These are phyloP conservation scores for Maniola hyperantus DNA, from an alignment of 2,888 invertebrate genomes.

Conservation along the genomic window DNA sequence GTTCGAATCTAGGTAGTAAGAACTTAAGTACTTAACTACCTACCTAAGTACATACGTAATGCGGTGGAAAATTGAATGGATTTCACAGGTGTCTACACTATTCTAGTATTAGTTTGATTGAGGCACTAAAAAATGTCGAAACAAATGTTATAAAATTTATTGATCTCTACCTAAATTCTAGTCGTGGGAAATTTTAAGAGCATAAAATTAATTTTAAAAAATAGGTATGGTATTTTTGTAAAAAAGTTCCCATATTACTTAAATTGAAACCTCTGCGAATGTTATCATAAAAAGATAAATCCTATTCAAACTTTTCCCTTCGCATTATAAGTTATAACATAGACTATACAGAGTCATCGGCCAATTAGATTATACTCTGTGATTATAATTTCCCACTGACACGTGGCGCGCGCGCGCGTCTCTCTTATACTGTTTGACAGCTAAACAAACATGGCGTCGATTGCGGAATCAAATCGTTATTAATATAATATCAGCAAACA, in stretches of 20 bases:
- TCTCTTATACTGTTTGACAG: constrained; percentile 63
- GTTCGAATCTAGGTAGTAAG: no score
- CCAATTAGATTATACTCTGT: constrained; percentile 61
- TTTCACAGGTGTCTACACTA: no score
- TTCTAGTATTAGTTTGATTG: no score
- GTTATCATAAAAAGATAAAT: constrained; percentile 40
- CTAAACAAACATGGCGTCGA: constrained; percentile 76
- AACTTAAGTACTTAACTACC: no score
- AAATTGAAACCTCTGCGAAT: constrained; percentile 40
- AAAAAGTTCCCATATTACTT: constrained; percentile 26
- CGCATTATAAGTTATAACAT: constrained; percentile 46
- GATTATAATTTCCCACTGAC: constrained; percentile 66
- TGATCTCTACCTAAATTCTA: background rate
- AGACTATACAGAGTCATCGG: constrained; percentile 44
- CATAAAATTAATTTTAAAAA: constrained; percentile 6
- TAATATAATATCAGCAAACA: constrained; percentile 73
- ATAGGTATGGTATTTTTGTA: constrained; percentile 12
- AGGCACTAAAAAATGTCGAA: no score
- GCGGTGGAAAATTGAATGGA: no score
- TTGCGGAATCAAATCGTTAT: constrained; percentile 75
- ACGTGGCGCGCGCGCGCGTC: constrained; percentile 69
- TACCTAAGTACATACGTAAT: no score
- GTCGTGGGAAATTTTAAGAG: background rate
- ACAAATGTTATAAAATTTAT: background rate
- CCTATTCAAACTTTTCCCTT: constrained; percentile 42